Evolutionary conservation across 2,888 invertebrate genomes (phyloP).

Genomic region (Euplagia quadripunctaria): DNA sequence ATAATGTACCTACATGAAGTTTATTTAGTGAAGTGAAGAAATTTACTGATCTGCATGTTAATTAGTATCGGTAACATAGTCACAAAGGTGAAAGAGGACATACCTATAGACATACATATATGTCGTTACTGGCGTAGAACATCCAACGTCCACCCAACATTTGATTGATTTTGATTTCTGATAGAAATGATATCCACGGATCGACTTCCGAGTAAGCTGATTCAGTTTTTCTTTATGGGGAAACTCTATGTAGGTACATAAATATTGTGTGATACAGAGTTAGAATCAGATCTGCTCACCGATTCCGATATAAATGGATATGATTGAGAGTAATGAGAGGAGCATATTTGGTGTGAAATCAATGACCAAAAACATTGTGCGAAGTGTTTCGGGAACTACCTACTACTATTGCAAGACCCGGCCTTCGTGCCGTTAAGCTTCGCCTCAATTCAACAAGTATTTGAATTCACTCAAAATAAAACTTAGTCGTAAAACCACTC

Average conservation of each 20-base stretch:
- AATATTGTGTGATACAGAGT: constrained; percentile 40
- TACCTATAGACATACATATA: constrained; percentile 32
- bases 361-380: constrained; percentile 71
- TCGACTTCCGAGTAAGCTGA: constrained; percentile 27
- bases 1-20: constrained; percentile 49
- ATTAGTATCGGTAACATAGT: constrained; percentile 39
- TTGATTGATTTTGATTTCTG: constrained; percentile 42
- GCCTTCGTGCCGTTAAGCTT: constrained; percentile 68
- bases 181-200: constrained; percentile 41
- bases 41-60: constrained; percentile 46
- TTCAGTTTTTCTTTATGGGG: constrained; percentile 34
- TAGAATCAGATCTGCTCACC: constrained; percentile 55
- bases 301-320: constrained; percentile 51
- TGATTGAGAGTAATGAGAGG: constrained; percentile 52
- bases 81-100: constrained; percentile 44
- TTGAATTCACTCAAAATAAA: constrained; percentile 72
- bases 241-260: constrained; percentile 46
- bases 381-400: constrained; percentile 67
- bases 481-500: constrained; percentile 81
- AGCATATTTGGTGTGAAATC: constrained; percentile 50
- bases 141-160: constrained; percentile 38
- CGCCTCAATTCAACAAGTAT: constrained; percentile 59
- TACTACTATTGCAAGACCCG: constrained; percentile 83
- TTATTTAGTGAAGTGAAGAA: constrained; percentile 34
- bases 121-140: constrained; percentile 39